Conservation (phyloP, 2,888 invertebrate genomes). For the Phymatocera aterrima region DNA sequence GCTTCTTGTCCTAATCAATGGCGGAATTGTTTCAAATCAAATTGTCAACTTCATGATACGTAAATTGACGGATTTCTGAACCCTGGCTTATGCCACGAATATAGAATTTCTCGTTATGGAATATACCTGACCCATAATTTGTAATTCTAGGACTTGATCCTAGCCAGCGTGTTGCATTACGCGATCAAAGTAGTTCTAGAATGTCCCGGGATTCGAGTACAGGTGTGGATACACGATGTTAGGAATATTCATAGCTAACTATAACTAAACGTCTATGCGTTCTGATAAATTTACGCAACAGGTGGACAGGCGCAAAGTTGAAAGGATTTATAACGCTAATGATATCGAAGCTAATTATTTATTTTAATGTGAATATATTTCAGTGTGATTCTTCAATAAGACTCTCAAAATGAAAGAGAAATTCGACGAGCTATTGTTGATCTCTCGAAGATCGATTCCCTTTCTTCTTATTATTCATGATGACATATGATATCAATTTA, state of each 20-base stretch:
- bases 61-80: too few relatives aligned
- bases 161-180: neutral
- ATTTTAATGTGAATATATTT: neutral
- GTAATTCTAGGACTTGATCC: neutral
- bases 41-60: too few relatives aligned
- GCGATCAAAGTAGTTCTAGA: neutral
- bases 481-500: too few relatives aligned
- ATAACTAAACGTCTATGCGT: neutral
- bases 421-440: neutral
- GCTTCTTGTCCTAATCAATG: too few relatives aligned
- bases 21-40: too few relatives aligned
- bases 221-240: neutral
- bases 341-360: neutral
- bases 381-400: neutral
- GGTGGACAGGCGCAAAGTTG: neutral
- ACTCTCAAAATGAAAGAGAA: neutral
- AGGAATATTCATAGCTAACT: neutral
- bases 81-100: neutral
- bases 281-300: constrained; percentile 18
- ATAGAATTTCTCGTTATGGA: neutral
- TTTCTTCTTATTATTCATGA: neutral
- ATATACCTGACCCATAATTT: neutral
- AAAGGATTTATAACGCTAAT: neutral
- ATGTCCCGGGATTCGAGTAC: neutral
- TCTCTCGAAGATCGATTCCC: neutral